Conservation (phyloP, 2,888 invertebrate species). For the Eristalis tenax region DNA sequence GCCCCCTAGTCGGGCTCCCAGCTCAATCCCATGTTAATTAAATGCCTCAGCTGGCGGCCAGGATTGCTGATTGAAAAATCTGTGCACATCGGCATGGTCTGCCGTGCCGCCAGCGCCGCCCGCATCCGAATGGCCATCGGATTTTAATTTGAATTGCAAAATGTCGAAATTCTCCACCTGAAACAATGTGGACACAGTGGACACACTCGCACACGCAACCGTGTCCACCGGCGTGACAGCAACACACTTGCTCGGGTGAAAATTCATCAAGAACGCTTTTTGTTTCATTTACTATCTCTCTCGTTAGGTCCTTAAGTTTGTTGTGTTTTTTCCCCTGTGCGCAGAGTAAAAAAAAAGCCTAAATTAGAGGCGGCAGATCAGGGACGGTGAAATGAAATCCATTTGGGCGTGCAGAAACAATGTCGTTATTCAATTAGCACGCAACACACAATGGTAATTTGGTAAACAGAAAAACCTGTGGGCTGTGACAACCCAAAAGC, state of each 20-base stretch:
- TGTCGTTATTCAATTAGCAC: conserved; percentile 28
- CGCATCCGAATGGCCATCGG: conserved; percentile 21
- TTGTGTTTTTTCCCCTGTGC: not conserved
- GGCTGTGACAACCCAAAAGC: not conserved
- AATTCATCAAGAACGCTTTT: not conserved
- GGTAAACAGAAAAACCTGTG: not conserved
- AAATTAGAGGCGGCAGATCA: conserved; percentile 8
- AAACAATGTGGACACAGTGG: conserved; percentile 1
- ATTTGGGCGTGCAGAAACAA: conserved; percentile 13
- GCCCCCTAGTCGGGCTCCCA: not conserved
- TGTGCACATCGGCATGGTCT: conserved; percentile 38
- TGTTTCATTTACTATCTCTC: not conserved
- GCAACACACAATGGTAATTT: conserved; percentile 13
- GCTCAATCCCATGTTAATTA: conserved; percentile 58
- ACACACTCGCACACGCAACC: not conserved
- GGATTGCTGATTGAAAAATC: conserved; percentile 59
- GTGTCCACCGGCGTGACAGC: not conserved
- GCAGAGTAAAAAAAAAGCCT: not conserved
- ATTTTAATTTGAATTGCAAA: conserved; percentile 59
- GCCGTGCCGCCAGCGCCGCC: not conserved
- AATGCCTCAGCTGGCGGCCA: conserved; percentile 56
- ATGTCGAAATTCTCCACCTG: conserved; percentile 30
- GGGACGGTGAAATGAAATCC: conserved; percentile 6
- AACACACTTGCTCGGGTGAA: not conserved
- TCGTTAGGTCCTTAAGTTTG: not conserved